These are phyloP conservation scores for Taeniopygia guttata DNA, from an alignment of 2,797 vertebrate genomes.

Conservation along the genomic window DNA sequence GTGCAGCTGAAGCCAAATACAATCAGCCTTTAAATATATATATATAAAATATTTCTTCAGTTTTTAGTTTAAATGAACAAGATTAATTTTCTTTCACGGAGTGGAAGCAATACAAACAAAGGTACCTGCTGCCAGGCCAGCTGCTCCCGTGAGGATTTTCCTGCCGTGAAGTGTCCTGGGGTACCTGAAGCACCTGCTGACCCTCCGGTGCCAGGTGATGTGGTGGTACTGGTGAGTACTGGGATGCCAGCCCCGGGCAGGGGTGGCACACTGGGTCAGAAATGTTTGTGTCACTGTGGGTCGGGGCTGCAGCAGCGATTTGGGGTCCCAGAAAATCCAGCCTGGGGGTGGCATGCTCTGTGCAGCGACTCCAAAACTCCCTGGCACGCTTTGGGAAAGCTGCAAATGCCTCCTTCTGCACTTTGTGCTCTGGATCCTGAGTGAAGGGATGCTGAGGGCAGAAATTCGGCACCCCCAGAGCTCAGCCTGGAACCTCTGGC, in stretches of 20 bases:
- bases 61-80: neutral
- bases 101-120: neutral
- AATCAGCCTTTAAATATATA: neutral
- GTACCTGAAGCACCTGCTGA: neutral
- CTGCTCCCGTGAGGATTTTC: neutral
- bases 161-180: neutral
- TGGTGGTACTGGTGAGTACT: neutral
- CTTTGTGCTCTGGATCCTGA: neutral
- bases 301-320: neutral
- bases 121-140: neutral
- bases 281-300: neutral
- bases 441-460: neutral
- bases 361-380: neutral
- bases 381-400: neutral
- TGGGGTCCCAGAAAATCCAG: neutral
- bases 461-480: neutral
- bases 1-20: neutral
- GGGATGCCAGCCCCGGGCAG: neutral
- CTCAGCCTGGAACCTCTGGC: neutral
- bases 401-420: neutral
- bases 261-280: neutral
- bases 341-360: neutral
- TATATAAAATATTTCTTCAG: neutral
- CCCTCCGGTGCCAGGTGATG: accelerated
- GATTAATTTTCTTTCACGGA: neutral